Evolutionary conservation across 2,797 vertebrate genomes (phyloP), one percentile per base, ranked within the genome.

Genomic region (Pipistrellus kuhlii): DNA sequence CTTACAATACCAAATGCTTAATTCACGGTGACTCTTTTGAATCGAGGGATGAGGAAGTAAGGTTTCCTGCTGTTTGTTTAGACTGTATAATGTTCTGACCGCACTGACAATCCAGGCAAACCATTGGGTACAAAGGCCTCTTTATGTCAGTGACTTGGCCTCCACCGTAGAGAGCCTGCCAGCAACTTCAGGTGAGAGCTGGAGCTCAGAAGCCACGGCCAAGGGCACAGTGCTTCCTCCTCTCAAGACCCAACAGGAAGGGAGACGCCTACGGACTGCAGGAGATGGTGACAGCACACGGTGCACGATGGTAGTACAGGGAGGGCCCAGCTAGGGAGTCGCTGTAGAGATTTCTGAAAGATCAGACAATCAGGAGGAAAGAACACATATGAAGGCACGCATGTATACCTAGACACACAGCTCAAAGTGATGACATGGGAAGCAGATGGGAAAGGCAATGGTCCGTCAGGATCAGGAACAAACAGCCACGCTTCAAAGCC

Each of bases 21-120:
- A 92, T 89, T 97, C 96, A 96, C 90, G 95, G 96, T 82, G 88
- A 96, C 76, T 95, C 91, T 89, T 95, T 89, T 92, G 94, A 97
- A 94, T 91, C 92, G 88, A 69, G 84, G 90, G 96, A 92, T 66
- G 95, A 96, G 96, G 95, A 97, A 97, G 95, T 87, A 66, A 87
- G 71, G 90, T 59, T 94, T 96, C 97, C 97, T 90, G 92, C 95
- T 95, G 96, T 92, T 96, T 68, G 51, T 91, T 96, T 88, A 94
- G 96, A 96, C 95, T 77, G 2, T 89, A 94, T 91, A 88, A 95
- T 89, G 90, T 94, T 92, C 97, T 96, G 92, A 91, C 80, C 72
- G 85, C 94, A 87, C 83, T 57, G 80, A 87, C 94, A 84, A 96
- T 76, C 88, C 95, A 87, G 86, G 2, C 18, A 84, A 93, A 88